These are phyloP conservation scores for Neomorphus geoffroyi DNA, from an alignment of 2,797 vertebrate genomes.

Conservation along the genomic window DNA sequence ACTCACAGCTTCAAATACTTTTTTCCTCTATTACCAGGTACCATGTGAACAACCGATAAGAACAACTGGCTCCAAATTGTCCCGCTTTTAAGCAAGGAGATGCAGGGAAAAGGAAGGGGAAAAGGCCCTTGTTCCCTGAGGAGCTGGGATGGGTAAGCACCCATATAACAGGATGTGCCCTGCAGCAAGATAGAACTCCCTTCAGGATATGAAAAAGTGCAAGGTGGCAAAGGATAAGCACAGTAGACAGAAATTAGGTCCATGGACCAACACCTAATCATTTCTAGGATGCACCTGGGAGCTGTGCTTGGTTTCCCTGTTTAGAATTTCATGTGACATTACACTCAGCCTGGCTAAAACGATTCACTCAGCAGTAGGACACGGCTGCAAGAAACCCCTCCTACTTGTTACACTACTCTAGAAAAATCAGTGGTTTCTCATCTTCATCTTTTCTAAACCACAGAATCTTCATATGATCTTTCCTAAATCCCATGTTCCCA, in stretches of 20 bases:
- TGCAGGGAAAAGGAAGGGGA: background rate
- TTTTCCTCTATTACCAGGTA: background rate
- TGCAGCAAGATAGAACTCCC: background rate
- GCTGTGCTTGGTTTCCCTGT: background rate
- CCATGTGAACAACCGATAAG: background rate
- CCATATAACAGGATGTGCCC: background rate
- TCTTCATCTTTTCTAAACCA: background rate
- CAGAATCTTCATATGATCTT: background rate
- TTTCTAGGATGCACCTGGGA: background rate
- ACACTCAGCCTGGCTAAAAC: background rate
- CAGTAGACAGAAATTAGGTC: background rate
- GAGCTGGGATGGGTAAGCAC: accelerated
- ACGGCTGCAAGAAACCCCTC: background rate
- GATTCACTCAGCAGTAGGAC: background rate
- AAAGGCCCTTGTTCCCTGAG: accelerated
- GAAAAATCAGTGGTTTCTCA: background rate
- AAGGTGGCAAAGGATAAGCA: background rate
- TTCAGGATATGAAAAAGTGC: background rate
- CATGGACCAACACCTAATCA: background rate
- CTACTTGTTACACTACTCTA: background rate
- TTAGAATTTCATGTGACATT: background rate
- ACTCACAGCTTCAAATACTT: background rate
- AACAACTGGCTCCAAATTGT: background rate
- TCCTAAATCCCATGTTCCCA: background rate
- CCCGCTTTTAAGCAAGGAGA: background rate